Evolutionary conservation across 2,888 invertebrate species (phyloP), one percentile per base, ranked within the genome.

Genomic region (Cylindroiulus punctatus): DNA sequence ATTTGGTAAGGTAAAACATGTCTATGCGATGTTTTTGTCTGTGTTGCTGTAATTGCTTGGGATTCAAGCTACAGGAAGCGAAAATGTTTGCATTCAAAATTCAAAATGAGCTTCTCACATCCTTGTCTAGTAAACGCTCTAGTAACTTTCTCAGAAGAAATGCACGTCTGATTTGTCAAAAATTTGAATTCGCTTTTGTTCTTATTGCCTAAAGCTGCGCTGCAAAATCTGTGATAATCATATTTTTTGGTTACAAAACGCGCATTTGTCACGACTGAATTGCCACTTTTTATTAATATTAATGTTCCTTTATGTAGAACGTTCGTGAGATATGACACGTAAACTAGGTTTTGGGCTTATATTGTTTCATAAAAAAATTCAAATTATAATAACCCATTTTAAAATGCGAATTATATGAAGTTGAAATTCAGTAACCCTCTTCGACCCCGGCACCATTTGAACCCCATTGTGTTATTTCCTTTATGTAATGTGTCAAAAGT

Each of bases 311-410:
- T 4, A 76, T 14, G 30, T 30, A 3, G 76, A 76, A 30, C 76
- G 26, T 76, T 76, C 76, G 30, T 76, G 30, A 26, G 14, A 30
- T 76, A 76, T 76, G 76, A 76, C 76, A 76, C 10, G 32, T n/a
- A 8, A 5, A 52, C n/a, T 76, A 76, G 30, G 14, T 76, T 76
- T 76, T 30, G 26, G 17, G 14, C 76, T 30, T 76, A 76, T 30
- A 76, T 76, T 76, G 30, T 76, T 17, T 30, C 30, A 76, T 30
- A 32, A 26, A 65, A 76, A 76, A 76, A 30, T 26, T 2, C 26
- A 76, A 76, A 76, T 30, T 30, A 76, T 32, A 76, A 76, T 76
- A 76, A 76, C 30, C 30, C 76, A 76, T 76, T 76, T 76, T 30
- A 30, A 76, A 30, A 30, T 76, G 30, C 12, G 26, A 26, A 76